Percentiles rank a stretch among this genome's conserved stretches.
These are phyloP conservation scores for Zoanthus sansibaricus DNA, from an alignment of 92 coral and sea anemone species.

Conservation along the genomic window DNA sequence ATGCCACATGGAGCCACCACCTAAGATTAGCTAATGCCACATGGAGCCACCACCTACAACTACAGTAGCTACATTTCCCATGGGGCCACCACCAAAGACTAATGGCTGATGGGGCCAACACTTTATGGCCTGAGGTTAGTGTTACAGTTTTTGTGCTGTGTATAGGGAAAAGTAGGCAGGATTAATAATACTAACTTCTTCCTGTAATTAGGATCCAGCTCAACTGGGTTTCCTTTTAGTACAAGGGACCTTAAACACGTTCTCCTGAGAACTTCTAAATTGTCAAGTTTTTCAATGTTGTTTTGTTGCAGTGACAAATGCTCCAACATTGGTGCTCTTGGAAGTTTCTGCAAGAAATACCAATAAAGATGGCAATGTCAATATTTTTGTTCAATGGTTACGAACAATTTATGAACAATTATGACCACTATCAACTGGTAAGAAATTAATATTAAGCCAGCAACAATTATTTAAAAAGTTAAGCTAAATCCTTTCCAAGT, in stretches of 20 bases:
- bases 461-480: too few relatives aligned
- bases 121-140: too few relatives aligned
- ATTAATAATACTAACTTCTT: constrained; percentile 70
- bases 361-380: background rate
- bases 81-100: background rate
- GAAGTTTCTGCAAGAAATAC: constrained; percentile 78
- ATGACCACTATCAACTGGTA: too few relatives aligned
- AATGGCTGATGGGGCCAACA: background rate
- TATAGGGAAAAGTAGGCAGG: too few relatives aligned
- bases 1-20: background rate
- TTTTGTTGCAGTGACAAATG: constrained; percentile 97
- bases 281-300: constrained; percentile 77
- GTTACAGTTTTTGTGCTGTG: too few relatives aligned
- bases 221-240: constrained; percentile 92
- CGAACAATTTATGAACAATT: background rate
- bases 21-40: too few relatives aligned
- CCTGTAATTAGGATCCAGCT: constrained; percentile 86
- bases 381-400: background rate
- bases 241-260: constrained; percentile 80
- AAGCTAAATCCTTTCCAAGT: too few relatives aligned
- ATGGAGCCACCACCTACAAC: background rate
- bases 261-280: constrained; percentile 76
- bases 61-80: background rate
- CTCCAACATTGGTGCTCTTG: constrained; percentile 79
- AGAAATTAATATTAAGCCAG: too few relatives aligned